phyloP scores from a whole-genome alignment of 1,140 invertebrate genomes.

The Caenorhabditis inopinata region DNA sequence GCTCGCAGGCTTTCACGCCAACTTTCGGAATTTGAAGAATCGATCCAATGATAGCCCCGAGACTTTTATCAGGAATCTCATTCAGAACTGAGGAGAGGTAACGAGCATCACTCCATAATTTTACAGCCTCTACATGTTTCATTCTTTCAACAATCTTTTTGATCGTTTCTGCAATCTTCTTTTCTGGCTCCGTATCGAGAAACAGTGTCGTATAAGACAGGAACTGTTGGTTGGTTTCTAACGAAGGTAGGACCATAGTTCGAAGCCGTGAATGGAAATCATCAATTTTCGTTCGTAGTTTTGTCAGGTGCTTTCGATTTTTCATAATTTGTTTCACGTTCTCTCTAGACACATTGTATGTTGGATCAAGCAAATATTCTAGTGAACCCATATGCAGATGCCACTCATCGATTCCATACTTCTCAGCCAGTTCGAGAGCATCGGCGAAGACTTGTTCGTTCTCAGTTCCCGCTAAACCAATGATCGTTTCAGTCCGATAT shows the following conservation, averaged over 20 bases:
- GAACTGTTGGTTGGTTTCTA: background rate
- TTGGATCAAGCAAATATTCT: background rate
- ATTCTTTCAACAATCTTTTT: background rate
- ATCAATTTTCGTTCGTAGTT: background rate
- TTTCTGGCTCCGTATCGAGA: background rate
- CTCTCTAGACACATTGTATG: background rate
- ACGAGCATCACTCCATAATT: background rate
- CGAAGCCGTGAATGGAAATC: background rate
- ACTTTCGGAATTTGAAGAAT: background rate
- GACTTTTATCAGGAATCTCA: background rate
- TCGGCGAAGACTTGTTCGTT: background rate
- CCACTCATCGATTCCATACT: slow-evolving; percentile 12
- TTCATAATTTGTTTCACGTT: slow-evolving; percentile 5
- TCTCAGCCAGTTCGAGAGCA: background rate
- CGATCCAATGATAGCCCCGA: background rate
- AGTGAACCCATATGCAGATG: background rate
- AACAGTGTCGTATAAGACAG: background rate
- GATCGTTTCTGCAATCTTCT: background rate
- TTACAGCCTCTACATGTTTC: background rate
- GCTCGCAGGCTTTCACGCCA: background rate
- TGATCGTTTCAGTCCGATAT: background rate
- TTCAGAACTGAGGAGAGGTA: background rate
- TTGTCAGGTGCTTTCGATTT: background rate
- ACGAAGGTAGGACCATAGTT: background rate
- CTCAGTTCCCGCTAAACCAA: background rate